Base-by-base conservation (phyloP, 1,140 invertebrate genomes). In the Heliconius eleuchia region DNA sequence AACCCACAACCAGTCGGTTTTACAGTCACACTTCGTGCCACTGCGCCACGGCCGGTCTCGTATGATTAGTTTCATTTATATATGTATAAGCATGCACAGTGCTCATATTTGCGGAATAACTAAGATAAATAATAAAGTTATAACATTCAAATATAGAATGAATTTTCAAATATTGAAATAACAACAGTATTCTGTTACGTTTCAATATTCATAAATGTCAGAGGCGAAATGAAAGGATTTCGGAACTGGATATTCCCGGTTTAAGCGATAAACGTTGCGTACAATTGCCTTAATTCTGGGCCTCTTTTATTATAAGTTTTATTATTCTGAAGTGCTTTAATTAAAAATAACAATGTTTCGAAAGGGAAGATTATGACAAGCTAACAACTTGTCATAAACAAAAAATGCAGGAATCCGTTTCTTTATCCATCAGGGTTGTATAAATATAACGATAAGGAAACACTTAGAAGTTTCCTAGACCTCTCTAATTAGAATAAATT, bases 281-380 rank as follows among this genome's bases (percentile, higher is more conserved):
- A 83, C 83, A 86, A 88, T 87, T 86, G 81, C 78, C 77, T 81
- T 77, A 78, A 87, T 86, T 85, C 80, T 83, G 83, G 83, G 82
- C 83, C 83, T 80, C 78, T 70, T 77, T 78, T 87, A 86, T 88
- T 85, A 84, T 86, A 80, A 83, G 80, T 88, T 88, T 88, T 88
- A 87, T 89, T 85, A 86, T 90, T 87, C 85, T 84, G 85, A 88
- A 88, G 85, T 88, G 85, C 87, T 89, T 88, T 88, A 91, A 90
- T 90, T 90, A 88, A 89, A 88, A 85, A 82, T 84, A 79, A 84
- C 84, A 88, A 88, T 89, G 87, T 86, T 87, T 88, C 83, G 81
- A 79, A 82, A 83, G 85, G 80, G 82, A 85, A 83, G 88, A 90
- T 91, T 89, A 90, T 86, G 87, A 89, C 86, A 85, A 89, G 85